Evolutionary conservation across 1,140 invertebrate species (phyloP).

Genomic region (Caenorhabditis briggsae): DNA sequence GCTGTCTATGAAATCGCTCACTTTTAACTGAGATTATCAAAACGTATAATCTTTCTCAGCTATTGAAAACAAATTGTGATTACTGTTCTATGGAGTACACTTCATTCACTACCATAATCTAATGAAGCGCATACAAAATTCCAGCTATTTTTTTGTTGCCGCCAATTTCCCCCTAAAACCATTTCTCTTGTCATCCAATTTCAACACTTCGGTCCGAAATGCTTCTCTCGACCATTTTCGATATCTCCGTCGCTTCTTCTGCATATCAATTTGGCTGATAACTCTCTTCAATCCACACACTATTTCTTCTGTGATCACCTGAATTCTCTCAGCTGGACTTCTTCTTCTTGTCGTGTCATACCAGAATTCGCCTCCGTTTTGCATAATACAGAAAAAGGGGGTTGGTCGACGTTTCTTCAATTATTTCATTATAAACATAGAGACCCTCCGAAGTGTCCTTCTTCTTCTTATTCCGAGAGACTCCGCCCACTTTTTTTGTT

Average conservation of each 20-base stretch:
- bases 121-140: too few species aligned
- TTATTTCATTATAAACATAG: slow-evolving; percentile 53
- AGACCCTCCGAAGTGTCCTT: background rate
- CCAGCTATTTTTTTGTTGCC: too few species aligned
- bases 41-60: too few species aligned
- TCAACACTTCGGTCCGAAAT: slow-evolving; percentile 15
- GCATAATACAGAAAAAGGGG: too few species aligned
- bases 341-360: too few species aligned
- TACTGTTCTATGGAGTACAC: too few species aligned
- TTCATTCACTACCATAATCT: too few species aligned
- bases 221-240: slow-evolving; percentile 14
- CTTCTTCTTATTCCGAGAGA: background rate
- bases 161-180: background rate
- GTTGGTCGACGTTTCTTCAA: slow-evolving; percentile 5
- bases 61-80: too few species aligned
- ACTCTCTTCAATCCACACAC: background rate
- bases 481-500: background rate
- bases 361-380: too few species aligned
- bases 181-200: background rate
- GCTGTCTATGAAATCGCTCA: too few species aligned
- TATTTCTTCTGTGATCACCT: background rate
- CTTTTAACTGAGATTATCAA: too few species aligned
- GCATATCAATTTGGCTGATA: slow-evolving; percentile 34
- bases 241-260: background rate
- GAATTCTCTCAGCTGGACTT: background rate